These are phyloP conservation scores for Condylostylus longicornis DNA, from an alignment of 1,140 invertebrate genomes.

Conservation along the genomic window DNA sequence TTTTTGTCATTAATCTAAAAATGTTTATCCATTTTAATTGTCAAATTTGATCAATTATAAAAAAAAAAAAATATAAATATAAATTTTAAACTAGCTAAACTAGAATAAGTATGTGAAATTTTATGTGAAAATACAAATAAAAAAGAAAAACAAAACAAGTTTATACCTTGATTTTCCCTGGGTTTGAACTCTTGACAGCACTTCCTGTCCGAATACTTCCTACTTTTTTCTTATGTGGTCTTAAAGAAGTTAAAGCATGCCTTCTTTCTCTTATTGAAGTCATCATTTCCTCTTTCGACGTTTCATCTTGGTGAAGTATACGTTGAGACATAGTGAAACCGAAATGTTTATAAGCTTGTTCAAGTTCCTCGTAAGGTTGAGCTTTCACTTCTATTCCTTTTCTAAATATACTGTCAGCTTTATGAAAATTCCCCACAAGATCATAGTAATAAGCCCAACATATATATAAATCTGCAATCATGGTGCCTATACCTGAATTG, in stretches of 20 bases:
- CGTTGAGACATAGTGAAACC: constrained; percentile 44
- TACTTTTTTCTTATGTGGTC: constrained; percentile 41
- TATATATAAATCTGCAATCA: constrained; percentile 59
- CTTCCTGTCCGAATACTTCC: constrained; percentile 34
- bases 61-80: too few species aligned
- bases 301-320: constrained; percentile 40
- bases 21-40: too few species aligned
- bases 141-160: background rate
- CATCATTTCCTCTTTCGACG: constrained; percentile 38
- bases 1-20: constrained; percentile 9
- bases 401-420: constrained; percentile 57
- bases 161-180: constrained; percentile 20
- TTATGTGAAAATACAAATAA: too few species aligned
- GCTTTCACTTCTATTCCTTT: constrained; percentile 51
- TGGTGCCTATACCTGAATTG: constrained; percentile 58
- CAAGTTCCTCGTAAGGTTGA: constrained; percentile 55
- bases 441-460: constrained; percentile 71
- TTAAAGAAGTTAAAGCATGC: constrained; percentile 52
- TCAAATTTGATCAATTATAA: too few species aligned
- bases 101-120: too few species aligned
- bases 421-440: constrained; percentile 53
- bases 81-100: too few species aligned
- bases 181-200: constrained; percentile 17
- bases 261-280: constrained; percentile 46
- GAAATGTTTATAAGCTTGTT: constrained; percentile 53